These are phyloP conservation scores for Diacarnus erythraeanus DNA, from an alignment of 37 sponge, comb jelly and placozoan species.

Conservation along the genomic window DNA sequence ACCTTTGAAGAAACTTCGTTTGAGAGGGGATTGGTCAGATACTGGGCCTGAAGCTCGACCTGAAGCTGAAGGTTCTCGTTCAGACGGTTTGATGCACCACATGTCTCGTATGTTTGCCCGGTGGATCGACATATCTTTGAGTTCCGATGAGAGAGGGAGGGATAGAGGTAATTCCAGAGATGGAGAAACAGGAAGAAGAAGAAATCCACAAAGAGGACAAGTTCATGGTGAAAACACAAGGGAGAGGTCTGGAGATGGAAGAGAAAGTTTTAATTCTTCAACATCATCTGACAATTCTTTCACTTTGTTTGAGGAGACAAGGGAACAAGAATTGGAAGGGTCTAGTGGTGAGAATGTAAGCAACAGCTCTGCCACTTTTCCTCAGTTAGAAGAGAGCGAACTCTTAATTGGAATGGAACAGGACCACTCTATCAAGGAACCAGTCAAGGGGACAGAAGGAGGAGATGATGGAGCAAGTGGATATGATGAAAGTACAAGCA, in stretches of 20 bases:
- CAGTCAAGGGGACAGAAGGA: no score
- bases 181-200: background rate
- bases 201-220: background rate
- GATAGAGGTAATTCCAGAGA: background rate
- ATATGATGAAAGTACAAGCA: no score
- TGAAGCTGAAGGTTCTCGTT: slow-evolving; percentile 11
- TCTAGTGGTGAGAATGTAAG: background rate
- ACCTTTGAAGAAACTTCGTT: slow-evolving; percentile 63
- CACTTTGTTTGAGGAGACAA: slow-evolving; percentile 11
- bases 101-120: slow-evolving; percentile 68
- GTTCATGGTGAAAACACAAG: background rate
- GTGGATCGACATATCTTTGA: slow-evolving; percentile 66
- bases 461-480: no score
- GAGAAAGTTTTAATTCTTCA: background rate
- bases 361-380: background rate
- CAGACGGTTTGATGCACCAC: slow-evolving; percentile 37
- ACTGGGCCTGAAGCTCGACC: slow-evolving; percentile 88
- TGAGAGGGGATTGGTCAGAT: slow-evolving; percentile 93
- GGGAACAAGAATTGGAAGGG: no score
- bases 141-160: slow-evolving; percentile 3
- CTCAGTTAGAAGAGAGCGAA: background rate
- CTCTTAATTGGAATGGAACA: background rate
- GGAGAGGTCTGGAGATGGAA: background rate
- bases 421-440: no score
- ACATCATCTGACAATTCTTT: slow-evolving; percentile 7